Base-by-base conservation (phyloP, 2,797 vertebrate species). In the Danionella dracula region DNA sequence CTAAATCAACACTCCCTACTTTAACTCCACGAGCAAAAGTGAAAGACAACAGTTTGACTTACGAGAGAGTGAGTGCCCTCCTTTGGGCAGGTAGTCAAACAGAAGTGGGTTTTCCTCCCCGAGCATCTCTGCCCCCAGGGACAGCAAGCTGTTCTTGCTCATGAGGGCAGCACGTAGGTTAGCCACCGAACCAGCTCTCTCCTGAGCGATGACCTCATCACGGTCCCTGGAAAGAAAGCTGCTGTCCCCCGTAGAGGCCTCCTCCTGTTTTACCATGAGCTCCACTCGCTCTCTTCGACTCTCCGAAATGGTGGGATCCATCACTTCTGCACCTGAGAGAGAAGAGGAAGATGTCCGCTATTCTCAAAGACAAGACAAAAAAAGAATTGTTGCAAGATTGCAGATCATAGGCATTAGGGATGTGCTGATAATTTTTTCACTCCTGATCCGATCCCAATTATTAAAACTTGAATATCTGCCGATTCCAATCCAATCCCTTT, bases 141-240 rank as follows among this genome's bases (percentile, higher is more conserved):
- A 96, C 83, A 99, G 84, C 85, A 99, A 82, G 80, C 95, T 98
- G 91, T 97, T 97, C 88, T 99, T 98, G 68, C 95, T 99, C 93
- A 97, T 91, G 77, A 98, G 92, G 0, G 96, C 96, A 0, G 94
- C 94, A 0, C 96, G 92, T 83, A 99, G 88, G 84, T 94, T 97
- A 84, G 94, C 93, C 9, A 97, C 93, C 0, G 91, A 92, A 12
- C 55, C 56, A 12, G 29, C 64, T 68, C 65, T 60, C 12, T 68
- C 68, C 21, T 70, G 70, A 35, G 82, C 89, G 0, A 89, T 81
- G 0, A 74, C 83, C 0, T 96, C 94, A 13, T 96, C 95, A 40
- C 93, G 94, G 75, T 97, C 94, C 0, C 84, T 87, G 0, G 84
- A 84, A 35, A 90, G 62, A 65, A 65, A 65, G 10, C 41, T 50